A percentile compares a stretch with the other conserved stretches of the same genome.
Evolutionary conservation across 2,888 invertebrate species (phyloP).

Genomic region (Platycnemis pennipes): DNA sequence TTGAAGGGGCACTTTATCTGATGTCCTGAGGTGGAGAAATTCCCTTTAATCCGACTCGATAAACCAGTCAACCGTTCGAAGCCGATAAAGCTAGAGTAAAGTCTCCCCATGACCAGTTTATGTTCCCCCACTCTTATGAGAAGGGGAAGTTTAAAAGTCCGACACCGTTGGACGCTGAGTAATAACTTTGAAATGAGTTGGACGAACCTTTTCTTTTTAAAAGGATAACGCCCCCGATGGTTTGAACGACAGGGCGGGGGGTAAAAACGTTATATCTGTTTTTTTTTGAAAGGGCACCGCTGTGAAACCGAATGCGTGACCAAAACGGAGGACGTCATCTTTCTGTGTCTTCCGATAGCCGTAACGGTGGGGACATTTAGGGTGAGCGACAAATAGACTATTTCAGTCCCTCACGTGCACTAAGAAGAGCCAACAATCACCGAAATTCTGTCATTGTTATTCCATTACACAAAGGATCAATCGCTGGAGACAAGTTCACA

Average conservation of each 20-base stretch:
- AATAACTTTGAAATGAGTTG: neutral
- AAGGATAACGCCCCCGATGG: neutral
- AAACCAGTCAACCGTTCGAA: neutral
- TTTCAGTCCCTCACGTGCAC: no score
- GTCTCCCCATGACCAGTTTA: neutral
- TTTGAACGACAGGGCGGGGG: neutral
- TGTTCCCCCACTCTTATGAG: neutral
- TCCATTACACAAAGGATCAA: no score
- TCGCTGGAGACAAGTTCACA: neutral
- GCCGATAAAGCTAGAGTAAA: neutral
- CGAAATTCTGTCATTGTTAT: no score
- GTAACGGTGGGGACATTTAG: neutral
- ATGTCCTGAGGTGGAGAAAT: neutral
- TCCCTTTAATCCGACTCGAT: neutral
- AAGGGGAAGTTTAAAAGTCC: neutral
- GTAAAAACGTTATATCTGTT: neutral
- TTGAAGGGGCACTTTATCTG: neutral
- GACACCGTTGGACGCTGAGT: neutral
- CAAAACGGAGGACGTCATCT: neutral
- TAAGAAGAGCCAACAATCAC: no score
- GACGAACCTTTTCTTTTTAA: neutral
- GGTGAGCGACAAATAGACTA: no score
- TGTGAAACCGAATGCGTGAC: neutral
- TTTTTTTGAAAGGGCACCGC: neutral
- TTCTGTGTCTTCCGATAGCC: neutral